phyloP scores from a whole-genome alignment of 2,797 vertebrate species.

The Anabas testudineus region DNA sequence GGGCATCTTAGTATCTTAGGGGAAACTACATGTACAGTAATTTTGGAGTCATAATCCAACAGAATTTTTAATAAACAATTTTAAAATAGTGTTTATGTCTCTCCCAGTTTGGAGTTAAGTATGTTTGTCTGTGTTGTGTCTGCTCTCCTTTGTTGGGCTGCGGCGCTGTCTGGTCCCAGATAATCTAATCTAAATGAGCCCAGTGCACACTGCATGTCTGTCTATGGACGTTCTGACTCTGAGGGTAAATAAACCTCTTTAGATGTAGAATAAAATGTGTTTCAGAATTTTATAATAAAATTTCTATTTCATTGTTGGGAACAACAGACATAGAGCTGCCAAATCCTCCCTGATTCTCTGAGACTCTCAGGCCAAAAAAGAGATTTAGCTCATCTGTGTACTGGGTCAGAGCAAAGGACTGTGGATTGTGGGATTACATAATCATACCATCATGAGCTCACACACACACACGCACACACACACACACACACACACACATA shows the following conservation, averaged over 20 bases:
- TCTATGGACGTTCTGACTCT: neutral
- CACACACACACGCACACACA: conserved; percentile 22
- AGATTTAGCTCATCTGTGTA: conserved; percentile 32
- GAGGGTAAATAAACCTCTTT: conserved; percentile 9
- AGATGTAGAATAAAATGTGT: conserved; percentile 5
- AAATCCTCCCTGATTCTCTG: conserved; percentile 27
- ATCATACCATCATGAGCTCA: conserved; percentile 42
- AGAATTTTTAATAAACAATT: too few species aligned
- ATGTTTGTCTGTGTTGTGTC: neutral
- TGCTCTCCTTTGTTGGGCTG: neutral
- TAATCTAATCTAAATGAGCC: conserved; percentile 16
- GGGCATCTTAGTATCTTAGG: too few species aligned
- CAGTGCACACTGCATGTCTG: neutral
- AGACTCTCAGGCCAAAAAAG: conserved; percentile 25
- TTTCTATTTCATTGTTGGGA: conserved; percentile 8
- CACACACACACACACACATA: conserved; percentile 20
- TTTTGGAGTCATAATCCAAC: too few species aligned
- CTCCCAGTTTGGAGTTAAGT: too few species aligned
- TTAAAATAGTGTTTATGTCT: too few species aligned
- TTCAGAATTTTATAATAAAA: neutral
- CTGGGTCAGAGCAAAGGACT: conserved; percentile 35
- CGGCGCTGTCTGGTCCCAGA: neutral
- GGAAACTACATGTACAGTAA: too few species aligned
- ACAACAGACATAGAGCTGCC: conserved; percentile 16
- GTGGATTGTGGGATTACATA: conserved; percentile 61